Evolutionary conservation across 2,888 invertebrate species (phyloP), one percentile per base, ranked within the genome.

Genomic region (Chymomyza procnemis): DNA sequence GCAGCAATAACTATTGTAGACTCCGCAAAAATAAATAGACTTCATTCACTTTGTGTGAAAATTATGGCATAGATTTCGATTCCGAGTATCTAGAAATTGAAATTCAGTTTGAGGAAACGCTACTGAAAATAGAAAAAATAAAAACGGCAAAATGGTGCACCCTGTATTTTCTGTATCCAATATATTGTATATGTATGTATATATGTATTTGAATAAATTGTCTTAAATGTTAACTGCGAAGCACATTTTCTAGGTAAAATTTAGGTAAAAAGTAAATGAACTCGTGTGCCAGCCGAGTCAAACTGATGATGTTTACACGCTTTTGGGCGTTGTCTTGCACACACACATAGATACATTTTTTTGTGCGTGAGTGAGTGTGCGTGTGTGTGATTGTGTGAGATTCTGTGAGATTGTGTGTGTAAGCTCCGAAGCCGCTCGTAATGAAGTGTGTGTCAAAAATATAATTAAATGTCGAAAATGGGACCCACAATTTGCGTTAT

Each of bases 401-500:
- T 5, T 50, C n/a, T 50, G 50, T 50, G 50, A 5, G 50, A 6
- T 22, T 66, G 22, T 62, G 61, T 67, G 61, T 56, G 66, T 69
- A 64, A n/a, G n/a, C n/a, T 6, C 60, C 63, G 71, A 78, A 75
- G 78, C 75, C 67, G 77, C 75, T 75, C 79, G 84, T 79, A 84
- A 79, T 81, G 75, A 77, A 81, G 85, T 84, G 79, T 78, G 71
- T 66, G 77, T 71, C 34, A 41, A 75, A 81, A 82, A 82, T 86
- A 85, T 82, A 82, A 82, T 82, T 86, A 86, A 81, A 86, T 86
- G 86, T 74, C 73, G 77, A 86, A 86, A 81, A 80, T 78, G 84
- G 78, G 76, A 83, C 74, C 79, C 73, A 71, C 79, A 66, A 83
- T 80, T 81, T 78, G 71, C 76, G 76, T 66, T 73, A 68, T 61